Conservation (phyloP, 2,888 invertebrate genomes). For the Cheiracanthium punctorium region DNA sequence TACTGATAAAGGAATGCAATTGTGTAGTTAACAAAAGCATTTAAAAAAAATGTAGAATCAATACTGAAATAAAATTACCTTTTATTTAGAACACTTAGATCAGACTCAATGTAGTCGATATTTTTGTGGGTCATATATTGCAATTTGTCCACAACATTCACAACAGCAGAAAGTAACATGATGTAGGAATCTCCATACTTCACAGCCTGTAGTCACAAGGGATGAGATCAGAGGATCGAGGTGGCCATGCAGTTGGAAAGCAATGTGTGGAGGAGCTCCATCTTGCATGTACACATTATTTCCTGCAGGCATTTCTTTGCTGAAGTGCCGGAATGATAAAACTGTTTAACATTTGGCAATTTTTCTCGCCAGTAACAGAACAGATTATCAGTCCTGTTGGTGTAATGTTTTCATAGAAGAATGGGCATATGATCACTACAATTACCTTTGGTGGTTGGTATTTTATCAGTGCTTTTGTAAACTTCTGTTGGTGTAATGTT, state of each 20-base stretch:
- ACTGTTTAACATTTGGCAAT: neutral
- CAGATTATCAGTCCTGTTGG: constrained; percentile 10
- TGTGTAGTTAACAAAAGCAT: too few species aligned
- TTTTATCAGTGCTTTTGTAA: too few species aligned
- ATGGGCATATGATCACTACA: neutral
- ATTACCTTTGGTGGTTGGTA: neutral
- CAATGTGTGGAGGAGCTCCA: constrained; percentile 28
- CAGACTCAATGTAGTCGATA: neutral
- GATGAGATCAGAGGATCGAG: constrained; percentile 7
- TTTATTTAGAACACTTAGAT: too few species aligned
- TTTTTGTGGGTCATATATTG: neutral
- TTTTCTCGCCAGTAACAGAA: constrained; percentile 17
- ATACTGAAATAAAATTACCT: too few species aligned
- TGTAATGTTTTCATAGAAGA: constrained; percentile 26
- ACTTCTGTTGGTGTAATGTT: constrained; percentile 21
- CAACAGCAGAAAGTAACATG: neutral
- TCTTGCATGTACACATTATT: neutral
- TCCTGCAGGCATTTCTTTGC: constrained; percentile 10
- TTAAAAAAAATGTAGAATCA: too few species aligned
- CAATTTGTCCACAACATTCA: neutral
- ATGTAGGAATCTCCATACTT: neutral
- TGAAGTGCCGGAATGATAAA: constrained; percentile 6
- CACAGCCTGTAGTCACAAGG: neutral
- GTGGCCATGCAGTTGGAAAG: constrained; percentile 19
- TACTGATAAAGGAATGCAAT: too few species aligned